phyloP scores from a whole-genome alignment of 2,113 vertebrate genomes.

The Fukomys damarensis region DNA sequence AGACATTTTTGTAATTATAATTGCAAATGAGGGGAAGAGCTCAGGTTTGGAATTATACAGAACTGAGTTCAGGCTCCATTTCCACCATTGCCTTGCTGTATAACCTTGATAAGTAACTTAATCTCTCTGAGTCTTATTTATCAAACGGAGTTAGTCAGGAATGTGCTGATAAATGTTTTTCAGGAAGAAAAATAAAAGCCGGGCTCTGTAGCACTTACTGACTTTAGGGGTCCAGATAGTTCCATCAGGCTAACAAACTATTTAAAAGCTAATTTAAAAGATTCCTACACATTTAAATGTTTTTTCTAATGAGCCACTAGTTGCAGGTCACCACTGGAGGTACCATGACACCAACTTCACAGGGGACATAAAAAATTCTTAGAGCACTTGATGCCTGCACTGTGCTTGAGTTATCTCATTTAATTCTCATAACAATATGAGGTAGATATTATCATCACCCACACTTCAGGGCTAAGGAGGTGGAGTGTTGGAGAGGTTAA shows the following conservation, averaged over 20 bases:
- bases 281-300: neutral
- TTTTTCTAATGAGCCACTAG: neutral
- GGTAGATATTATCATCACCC: neutral
- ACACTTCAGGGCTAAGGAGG: neutral
- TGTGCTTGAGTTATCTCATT: neutral
- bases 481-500: neutral
- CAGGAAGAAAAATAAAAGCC: neutral
- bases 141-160: neutral
- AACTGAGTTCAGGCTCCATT: neutral
- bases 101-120: neutral
- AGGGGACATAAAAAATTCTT: neutral
- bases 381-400: neutral
- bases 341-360: neutral
- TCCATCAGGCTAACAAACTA: neutral
- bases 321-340: neutral
- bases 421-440: neutral
- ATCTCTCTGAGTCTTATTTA: slow-evolving; percentile 16
- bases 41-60: neutral
- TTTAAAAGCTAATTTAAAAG: neutral
- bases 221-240: neutral
- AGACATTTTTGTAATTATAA: neutral
- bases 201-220: neutral
- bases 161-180: neutral
- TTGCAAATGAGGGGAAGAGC: neutral
- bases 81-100: neutral